These are phyloP conservation scores for Cantharis flavilabris DNA, from an alignment of 2,888 invertebrate species.

Conservation along the genomic window DNA sequence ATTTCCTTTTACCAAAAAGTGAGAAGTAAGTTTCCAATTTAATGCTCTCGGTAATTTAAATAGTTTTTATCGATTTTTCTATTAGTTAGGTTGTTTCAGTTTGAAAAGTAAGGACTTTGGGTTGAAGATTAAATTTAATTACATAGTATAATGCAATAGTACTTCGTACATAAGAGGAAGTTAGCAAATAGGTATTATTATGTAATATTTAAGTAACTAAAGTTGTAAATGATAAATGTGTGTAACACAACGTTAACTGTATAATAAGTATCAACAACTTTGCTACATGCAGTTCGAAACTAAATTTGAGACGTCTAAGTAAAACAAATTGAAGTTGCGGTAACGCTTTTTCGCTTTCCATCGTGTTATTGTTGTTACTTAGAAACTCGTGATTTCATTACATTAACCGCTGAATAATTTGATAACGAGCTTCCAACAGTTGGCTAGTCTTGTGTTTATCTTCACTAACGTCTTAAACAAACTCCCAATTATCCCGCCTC, in stretches of 20 bases:
- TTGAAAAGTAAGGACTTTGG: background rate
- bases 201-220: background rate
- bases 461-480: conserved; percentile 47
- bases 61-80: background rate
- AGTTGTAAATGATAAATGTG: conserved; percentile 8
- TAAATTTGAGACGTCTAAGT: conserved; percentile 25
- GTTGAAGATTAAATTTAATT: background rate
- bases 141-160: background rate
- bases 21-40: background rate
- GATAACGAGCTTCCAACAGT: conserved; percentile 46
- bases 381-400: conserved; percentile 45
- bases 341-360: conserved; percentile 30
- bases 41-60: background rate
- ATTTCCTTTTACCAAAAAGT: conserved; percentile 1
- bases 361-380: conserved; percentile 40
- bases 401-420: conserved; percentile 47
- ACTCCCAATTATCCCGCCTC: conserved; percentile 44
- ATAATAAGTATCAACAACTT: conserved; percentile 15
- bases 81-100: background rate
- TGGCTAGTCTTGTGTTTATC: conserved; percentile 46
- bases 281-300: conserved; percentile 17
- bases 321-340: conserved; percentile 30
- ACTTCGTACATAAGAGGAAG: background rate
- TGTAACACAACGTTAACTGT: conserved; percentile 21
- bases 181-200: background rate